phyloP scores from a whole-genome alignment of 2,888 invertebrate genomes.

The Actias luna region DNA sequence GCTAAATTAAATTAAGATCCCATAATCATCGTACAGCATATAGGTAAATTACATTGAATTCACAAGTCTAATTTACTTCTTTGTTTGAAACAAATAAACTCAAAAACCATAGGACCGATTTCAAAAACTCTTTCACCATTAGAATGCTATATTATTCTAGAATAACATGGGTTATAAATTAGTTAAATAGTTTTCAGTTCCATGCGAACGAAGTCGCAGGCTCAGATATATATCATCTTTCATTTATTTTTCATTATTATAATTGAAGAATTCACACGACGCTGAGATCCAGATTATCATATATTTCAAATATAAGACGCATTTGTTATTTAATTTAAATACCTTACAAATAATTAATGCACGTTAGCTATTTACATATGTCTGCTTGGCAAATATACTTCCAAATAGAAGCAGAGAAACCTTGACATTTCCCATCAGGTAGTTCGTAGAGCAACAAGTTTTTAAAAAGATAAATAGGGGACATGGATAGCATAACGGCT shows the following conservation, averaged over 20 bases:
- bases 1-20: too few relatives aligned
- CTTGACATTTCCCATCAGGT: constrained; percentile 26
- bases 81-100: too few relatives aligned
- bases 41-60: too few relatives aligned
- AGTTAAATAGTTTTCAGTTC: too few relatives aligned
- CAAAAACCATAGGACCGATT: too few relatives aligned
- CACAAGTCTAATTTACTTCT: too few relatives aligned
- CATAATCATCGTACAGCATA: too few relatives aligned
- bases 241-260: neutral
- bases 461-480: constrained; percentile 27
- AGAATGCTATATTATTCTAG: too few relatives aligned
- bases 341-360: neutral
- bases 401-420: constrained; percentile 9
- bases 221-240: neutral
- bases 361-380: neutral
- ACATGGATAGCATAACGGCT: constrained; percentile 17
- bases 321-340: neutral
- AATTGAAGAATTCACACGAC: neutral
- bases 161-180: too few relatives aligned
- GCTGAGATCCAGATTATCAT: neutral
- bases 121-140: too few relatives aligned
- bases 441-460: constrained; percentile 20
- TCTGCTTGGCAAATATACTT: neutral
- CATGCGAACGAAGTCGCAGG: too few relatives aligned
- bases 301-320: neutral